These are phyloP conservation scores for Lasioglossum vierecki DNA, from an alignment of 2,888 invertebrate genomes.

Conservation along the genomic window DNA sequence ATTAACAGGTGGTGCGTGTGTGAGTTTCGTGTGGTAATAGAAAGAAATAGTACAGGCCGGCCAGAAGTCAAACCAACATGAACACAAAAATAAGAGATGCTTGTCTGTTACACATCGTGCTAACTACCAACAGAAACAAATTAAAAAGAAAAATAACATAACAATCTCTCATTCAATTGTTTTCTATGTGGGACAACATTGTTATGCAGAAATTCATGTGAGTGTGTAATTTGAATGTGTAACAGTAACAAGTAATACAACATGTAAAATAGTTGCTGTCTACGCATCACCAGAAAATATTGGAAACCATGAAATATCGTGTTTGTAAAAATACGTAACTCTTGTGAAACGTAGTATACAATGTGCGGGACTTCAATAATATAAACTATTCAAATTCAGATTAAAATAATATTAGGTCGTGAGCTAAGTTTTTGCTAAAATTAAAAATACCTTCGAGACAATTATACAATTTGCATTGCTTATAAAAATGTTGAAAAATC, in stretches of 20 bases:
- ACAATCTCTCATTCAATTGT: conserved; percentile 15
- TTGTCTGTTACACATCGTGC: conserved; percentile 63
- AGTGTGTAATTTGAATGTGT: conserved; percentile 63
- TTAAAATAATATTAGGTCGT: background rate
- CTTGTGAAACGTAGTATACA: background rate
- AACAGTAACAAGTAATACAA: conserved; percentile 50
- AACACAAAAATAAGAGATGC: conserved; percentile 64
- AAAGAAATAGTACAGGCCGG: conserved; percentile 52
- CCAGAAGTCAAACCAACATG: conserved; percentile 79
- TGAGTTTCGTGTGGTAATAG: conserved; percentile 50
- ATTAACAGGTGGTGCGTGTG: conserved; percentile 53
- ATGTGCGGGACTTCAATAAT: background rate
- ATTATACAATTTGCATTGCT: too few species aligned
- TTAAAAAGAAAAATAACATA: background rate
- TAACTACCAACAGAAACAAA: conserved; percentile 33
- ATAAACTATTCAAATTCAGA: background rate
- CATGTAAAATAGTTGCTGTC: conserved; percentile 30
- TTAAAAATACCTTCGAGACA: background rate
- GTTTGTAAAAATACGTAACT: background rate
- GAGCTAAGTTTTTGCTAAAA: background rate
- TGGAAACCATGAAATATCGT: conserved; percentile 41
- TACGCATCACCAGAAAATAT: conserved; percentile 8
- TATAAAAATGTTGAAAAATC: background rate
- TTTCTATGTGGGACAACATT: conserved; percentile 35
- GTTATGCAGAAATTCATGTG: conserved; percentile 54